Base-by-base conservation (phyloP, 2,888 invertebrate species). In the Rhynchonema sp. region DNA sequence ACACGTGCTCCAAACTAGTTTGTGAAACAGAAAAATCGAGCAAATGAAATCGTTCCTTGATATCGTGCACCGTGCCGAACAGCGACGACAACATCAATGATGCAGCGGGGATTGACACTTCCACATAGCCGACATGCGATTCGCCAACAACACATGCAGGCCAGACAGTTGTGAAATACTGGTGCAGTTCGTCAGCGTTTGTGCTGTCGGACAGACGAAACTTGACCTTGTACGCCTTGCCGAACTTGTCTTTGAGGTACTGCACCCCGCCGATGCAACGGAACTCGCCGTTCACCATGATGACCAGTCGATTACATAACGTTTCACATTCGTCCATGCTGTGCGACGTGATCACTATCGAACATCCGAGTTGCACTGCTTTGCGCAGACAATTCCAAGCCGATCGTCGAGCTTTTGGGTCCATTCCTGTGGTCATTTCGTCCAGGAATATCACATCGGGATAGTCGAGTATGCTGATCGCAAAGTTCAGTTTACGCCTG, bases 381-480 rank as follows among this genome's bases (percentile, higher is more conserved):
- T 23, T 46, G 27, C 28, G 56, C 49, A 60, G 38, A 27, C 49
- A 52, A 3, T 9, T 27, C 80, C 81, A 81, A 27, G 81, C 68
- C 66, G 79, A 79, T 55, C 79, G 68, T 63, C 84, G 79, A 0
- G 84, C 81, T 60, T 62, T 62, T 38, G 63, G 63, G 29, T 63
- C 63, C 63, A 62, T 62, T 22, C 59, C 60, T 2, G 60, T 60
- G 29, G 60, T 56, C 60, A 52, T 56, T 75, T 88, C 88, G 72
- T 88, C 87, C 60, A 88, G 77, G 67, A 88, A 84, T 66, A 88
- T 83, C 60, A 59, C 56, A 79, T 86, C 86, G 1, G 87, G 87
- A 74, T 86, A 84, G 0, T 87, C 87, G 65, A 87, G 85, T 55
- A 87, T 81, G 0, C 87, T 87, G 63, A 87, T 85, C 30, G 85